Evolutionary conservation across 92 coral and sea anemone species (phyloP), one percentile per base, ranked within the genome.

Genomic region (Phenganax stokvisi): DNA sequence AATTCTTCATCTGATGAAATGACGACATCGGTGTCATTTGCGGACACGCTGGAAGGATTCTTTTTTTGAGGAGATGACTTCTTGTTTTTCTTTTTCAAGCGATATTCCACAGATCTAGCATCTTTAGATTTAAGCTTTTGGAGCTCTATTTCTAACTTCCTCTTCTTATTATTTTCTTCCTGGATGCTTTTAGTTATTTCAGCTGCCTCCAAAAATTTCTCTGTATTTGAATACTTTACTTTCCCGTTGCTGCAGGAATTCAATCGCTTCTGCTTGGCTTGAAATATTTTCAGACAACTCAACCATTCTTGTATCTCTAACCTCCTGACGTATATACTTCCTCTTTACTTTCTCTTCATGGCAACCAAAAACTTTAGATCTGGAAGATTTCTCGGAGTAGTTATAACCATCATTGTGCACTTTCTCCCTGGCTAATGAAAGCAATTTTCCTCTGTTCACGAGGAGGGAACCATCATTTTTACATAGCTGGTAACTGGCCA

Each of bases 201-300:
- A 58, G 85, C 87, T 51, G 90, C 90, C 61, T 87, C 87, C 56
- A 87, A 31, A 64, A 84, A 87, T 57, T 80, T 87, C 71, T 87
- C 90, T 28, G 75, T 64, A 58, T 81, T 80, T 55, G 54, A 29
- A 79, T 87, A 79, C 74, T 87, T 84, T 53, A 56, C 30, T 71
- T 84, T 84, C 73, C 80, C 80, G 90, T 61, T 87, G 77, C 53
- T 84, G 85, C 70, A 84, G 70, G 55, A 87, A 64, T 37, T 52
- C 9, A 62, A 84, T 84, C 10, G 87, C 76, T 68, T 84, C 84
- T 13, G 80, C 75, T 10, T 55, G 72, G 20, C 83, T 79, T 16
- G 84, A 51, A 53, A 87, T 87, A 13, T 44, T 54, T 30, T 77
- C 73, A 20, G 84, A 16, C 51, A 76, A 51, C 59, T 86, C 83